Conservation (phyloP, 2,888 invertebrate genomes). For the Globia sparganii region DNA sequence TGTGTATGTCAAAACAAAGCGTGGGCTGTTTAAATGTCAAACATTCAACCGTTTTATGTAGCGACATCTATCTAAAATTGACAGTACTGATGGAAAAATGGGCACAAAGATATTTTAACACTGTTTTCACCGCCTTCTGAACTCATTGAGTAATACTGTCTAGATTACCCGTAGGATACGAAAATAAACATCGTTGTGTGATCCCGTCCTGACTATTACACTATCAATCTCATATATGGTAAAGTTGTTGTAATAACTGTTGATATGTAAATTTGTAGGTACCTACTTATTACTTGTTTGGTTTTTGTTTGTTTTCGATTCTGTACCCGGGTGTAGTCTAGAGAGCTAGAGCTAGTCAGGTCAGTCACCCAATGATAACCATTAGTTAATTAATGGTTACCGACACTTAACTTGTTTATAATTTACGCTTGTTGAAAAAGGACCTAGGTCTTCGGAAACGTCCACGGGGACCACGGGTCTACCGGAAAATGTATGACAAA, state of each 20-base stretch:
- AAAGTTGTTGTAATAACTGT: background rate
- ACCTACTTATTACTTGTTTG: background rate
- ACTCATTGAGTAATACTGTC: constrained; percentile 62
- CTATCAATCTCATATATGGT: constrained; percentile 20
- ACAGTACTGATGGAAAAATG: constrained; percentile 62
- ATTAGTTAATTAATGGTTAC: background rate
- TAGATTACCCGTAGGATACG: constrained; percentile 46
- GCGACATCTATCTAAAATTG: constrained; percentile 76
- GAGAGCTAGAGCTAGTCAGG: background rate
- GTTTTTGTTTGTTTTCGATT: constrained; percentile 9
- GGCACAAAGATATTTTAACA: constrained; percentile 68
- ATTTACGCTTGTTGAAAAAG: background rate
- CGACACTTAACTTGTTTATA: no score
- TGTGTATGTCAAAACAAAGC: constrained; percentile 88
- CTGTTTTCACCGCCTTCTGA: constrained; percentile 60
- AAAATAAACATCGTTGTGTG: constrained; percentile 52
- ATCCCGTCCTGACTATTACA: constrained; percentile 25
- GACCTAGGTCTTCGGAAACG: background rate
- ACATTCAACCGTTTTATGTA: constrained; percentile 75
- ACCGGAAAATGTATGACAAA: background rate
- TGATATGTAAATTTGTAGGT: background rate
- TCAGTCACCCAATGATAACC: background rate
- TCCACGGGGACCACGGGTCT: no score
- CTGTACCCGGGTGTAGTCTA: background rate
- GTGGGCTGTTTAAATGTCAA: constrained; percentile 86